These are phyloP conservation scores for Ephestia elutella DNA, from an alignment of 1,140 invertebrate genomes.

Conservation along the genomic window DNA sequence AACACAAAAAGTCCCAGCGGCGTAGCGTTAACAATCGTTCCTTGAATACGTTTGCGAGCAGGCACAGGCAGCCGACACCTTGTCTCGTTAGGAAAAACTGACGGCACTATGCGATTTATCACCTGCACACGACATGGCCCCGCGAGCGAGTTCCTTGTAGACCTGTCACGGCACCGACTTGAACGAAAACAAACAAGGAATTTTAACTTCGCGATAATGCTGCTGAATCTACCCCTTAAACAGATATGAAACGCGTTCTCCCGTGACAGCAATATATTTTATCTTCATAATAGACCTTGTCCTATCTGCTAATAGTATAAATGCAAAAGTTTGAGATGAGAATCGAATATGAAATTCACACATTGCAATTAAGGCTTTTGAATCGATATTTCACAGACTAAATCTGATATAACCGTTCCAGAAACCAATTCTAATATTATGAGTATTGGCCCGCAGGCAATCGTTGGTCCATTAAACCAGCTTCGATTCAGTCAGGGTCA, in stretches of 20 bases:
- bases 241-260: neutral
- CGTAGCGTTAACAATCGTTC: conserved; percentile 40
- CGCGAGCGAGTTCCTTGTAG: conserved; percentile 38
- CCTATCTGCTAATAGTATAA: no score
- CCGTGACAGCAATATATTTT: neutral
- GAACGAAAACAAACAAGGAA: conserved; percentile 43
- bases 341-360: neutral
- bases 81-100: conserved; percentile 72
- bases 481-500: neutral
- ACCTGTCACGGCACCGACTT: conserved; percentile 39
- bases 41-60: conserved; percentile 45
- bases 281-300: neutral
- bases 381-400: neutral
- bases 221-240: conserved; percentile 12
- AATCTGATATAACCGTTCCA: neutral
- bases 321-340: no score
- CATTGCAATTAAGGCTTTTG: neutral
- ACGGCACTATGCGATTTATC: conserved; percentile 65
- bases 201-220: conserved; percentile 20
- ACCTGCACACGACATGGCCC: conserved; percentile 57
- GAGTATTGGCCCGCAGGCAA: neutral
- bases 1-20: conserved; percentile 12
- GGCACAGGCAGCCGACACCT: conserved; percentile 43
- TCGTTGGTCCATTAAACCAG: neutral
- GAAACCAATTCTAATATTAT: neutral